Evolutionary conservation across 2,888 invertebrate genomes (phyloP), one percentile per base, ranked within the genome.

Genomic region (Andrena dorsata): DNA sequence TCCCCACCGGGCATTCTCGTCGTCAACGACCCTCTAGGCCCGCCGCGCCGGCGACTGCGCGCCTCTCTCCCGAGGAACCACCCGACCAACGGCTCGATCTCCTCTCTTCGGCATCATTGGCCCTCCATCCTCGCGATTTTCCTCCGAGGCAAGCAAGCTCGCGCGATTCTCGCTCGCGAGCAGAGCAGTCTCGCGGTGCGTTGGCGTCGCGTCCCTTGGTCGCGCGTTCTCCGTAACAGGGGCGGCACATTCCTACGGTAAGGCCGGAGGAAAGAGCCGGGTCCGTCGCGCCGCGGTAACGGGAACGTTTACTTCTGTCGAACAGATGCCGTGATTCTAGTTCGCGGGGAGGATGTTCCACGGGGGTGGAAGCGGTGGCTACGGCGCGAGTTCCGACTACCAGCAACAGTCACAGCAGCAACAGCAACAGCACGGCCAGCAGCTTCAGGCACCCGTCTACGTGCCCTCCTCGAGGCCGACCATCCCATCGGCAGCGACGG

Each of bases 391-490:
- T 84, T 92, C 93, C 85, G 94, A 94, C 61, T 93, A 93, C 88
- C 94, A 94, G 80, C 93, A 93, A 71, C 93, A 93, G 77, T 90
- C 90, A 10, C 92, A 92, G 60, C 92, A 92, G 26, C 93, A 92
- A 88, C 93, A 83, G 28, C 94, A 94, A 53, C 92, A 91, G 68
- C 92, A 89, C 90, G 92, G 84, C 10, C 90, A 93, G 35, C 92
- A 92, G 53, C 90, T 95, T 30, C 95, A 95, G 81, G 94, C 96
- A 1, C 96, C 96, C 4, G 96, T 96, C 61, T 96, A 96, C 93
- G 96, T 96, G 80, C 96, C 96, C 53, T 95, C 96, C 47, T 96
- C 95, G 85, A 93, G 94, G 80, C 95, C 96, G 68, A 94, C 95
- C 13, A 94, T 96, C 76, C 94, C 95, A 53, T 95, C 95, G 47